These are phyloP conservation scores for Melanotaenia duboulayi DNA, from an alignment of 2,113 vertebrate species.

Conservation along the genomic window DNA sequence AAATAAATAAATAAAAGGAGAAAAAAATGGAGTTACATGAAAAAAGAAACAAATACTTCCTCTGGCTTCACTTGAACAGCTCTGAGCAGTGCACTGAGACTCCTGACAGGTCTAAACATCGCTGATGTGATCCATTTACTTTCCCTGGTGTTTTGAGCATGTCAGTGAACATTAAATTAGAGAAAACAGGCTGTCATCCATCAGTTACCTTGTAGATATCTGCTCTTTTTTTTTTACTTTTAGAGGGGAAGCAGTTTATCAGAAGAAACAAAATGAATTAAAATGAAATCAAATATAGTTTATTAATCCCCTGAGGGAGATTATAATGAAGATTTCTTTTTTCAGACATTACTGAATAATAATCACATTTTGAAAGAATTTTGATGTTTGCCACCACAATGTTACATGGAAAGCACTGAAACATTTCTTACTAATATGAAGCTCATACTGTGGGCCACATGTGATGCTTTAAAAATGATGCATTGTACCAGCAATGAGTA, in stretches of 20 bases:
- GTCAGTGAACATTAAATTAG: slow-evolving; percentile 7
- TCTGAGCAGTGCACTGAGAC: slow-evolving; percentile 1
- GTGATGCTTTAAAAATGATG: background rate
- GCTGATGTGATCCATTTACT: slow-evolving; percentile 23
- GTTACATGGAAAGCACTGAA: too few relatives aligned
- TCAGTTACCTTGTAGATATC: slow-evolving; percentile 26
- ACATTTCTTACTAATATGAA: too few relatives aligned
- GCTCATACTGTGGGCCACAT: too few relatives aligned
- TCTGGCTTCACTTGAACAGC: background rate
- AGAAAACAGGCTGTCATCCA: background rate
- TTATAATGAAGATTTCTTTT: too few relatives aligned
- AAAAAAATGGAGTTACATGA: slow-evolving; percentile 1
- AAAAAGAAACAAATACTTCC: slow-evolving; percentile 24
- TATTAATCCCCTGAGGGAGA: too few relatives aligned
- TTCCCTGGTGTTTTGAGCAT: slow-evolving; percentile 14
- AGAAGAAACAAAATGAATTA: too few relatives aligned
- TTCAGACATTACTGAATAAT: too few relatives aligned
- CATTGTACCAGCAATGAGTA: slow-evolving; percentile 10
- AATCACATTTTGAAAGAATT: too few relatives aligned
- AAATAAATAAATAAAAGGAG: too few relatives aligned
- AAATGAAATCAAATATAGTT: too few relatives aligned
- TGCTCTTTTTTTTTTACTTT: background rate
- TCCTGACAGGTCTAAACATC: slow-evolving; percentile 13
- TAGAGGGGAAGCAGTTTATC: too few relatives aligned
- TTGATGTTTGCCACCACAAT: too few relatives aligned